A percentile compares a stretch with the other conserved stretches of the same genome.
Evolutionary conservation across 2,797 vertebrate genomes (phyloP).

Genomic region (Molossus molossus): DNA sequence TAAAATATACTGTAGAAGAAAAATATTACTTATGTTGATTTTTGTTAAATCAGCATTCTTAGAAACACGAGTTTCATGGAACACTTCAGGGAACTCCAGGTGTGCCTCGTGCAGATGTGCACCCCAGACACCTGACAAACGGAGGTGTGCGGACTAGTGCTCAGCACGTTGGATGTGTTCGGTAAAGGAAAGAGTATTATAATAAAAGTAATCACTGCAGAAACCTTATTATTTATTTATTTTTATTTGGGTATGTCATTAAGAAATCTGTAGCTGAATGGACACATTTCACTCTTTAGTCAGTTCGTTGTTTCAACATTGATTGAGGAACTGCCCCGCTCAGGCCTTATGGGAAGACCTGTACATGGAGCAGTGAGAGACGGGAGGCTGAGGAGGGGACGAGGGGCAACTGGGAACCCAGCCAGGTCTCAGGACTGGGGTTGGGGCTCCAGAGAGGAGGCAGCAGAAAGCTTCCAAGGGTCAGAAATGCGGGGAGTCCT

Average conservation of each 20-base stretch:
- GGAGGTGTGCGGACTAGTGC: background rate
- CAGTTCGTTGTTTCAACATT: background rate
- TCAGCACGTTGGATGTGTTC: background rate
- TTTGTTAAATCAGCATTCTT: constrained; percentile 9
- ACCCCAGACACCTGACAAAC: background rate
- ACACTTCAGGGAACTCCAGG: background rate
- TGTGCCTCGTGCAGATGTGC: background rate
- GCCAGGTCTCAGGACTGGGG: background rate
- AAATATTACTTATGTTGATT: constrained; percentile 28
- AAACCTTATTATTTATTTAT: background rate
- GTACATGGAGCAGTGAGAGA: background rate
- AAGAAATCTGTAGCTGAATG: background rate
- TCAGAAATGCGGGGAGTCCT: background rate
- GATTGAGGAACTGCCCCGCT: background rate
- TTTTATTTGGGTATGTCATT: background rate
- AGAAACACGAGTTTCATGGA: background rate
- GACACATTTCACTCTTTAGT: background rate
- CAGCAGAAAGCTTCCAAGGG: no score
- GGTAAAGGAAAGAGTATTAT: background rate
- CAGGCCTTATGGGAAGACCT: background rate
- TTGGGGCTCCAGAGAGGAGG: background rate
- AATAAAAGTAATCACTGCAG: background rate
- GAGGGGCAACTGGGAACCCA: background rate
- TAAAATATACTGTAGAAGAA: constrained; percentile 41
- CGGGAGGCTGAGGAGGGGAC: background rate